Conservation (phyloP, 2,113 vertebrate genomes). For the Cygnus atratus region DNA sequence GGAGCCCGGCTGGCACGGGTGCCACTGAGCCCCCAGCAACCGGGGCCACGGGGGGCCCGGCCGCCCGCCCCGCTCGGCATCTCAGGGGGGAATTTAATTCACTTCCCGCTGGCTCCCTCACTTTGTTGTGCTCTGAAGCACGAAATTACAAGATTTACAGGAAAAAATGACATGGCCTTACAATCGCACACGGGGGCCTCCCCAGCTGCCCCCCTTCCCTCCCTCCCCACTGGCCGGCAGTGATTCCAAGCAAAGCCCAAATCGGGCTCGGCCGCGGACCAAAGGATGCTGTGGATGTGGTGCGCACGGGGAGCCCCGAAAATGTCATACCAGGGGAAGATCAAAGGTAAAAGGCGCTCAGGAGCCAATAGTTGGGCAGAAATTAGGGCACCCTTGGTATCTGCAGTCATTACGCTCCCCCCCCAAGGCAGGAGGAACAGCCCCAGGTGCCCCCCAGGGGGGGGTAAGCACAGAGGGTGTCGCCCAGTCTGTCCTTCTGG, state of each 20-base stretch:
- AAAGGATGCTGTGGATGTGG: not conserved
- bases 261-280: not conserved
- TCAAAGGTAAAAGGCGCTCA: not conserved
- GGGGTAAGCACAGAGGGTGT: not conserved
- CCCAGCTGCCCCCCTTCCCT: not conserved
- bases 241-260: not conserved
- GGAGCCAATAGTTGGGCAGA: not conserved
- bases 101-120: conserved; percentile 65
- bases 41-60: not conserved
- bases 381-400: not conserved
- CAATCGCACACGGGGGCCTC: conserved; percentile 2
- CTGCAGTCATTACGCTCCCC: not conserved
- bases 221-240: not conserved
- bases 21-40: not conserved
- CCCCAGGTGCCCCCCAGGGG: fast-evolving
- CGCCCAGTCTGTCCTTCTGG: not conserved
- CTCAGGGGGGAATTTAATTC: conserved; percentile 71
- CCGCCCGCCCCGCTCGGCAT: not conserved
- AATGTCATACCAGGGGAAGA: no score
- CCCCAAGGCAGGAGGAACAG: not conserved
- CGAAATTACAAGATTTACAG: conserved; percentile 76
- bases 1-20: not conserved
- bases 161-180: conserved; percentile 31
- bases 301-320: not conserved
- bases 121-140: conserved; percentile 78